Evolutionary conservation across 1,140 invertebrate genomes (phyloP), one percentile per base, ranked within the genome.

Genomic region (Meloidogyne floridensis): DNA sequence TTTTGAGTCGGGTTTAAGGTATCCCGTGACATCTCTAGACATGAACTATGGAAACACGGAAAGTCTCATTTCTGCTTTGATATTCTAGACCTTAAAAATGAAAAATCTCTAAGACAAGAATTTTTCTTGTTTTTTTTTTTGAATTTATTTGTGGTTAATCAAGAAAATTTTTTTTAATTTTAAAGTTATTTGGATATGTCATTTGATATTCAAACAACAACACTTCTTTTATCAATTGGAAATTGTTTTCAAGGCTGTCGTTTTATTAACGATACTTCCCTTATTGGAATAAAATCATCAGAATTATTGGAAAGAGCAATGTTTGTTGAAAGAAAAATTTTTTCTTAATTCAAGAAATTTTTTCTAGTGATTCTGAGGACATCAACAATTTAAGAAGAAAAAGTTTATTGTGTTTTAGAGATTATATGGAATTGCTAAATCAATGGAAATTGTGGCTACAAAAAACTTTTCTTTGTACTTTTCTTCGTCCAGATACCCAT

Each of bases 131-230:
- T 47, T 47, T 47, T 47, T 47, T 8, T 13, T 75, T 75, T 18
- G 15, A 20, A n/a, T 54, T 8, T 18, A 15, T 20, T 42, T 20
- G 15, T 32, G 9, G 4, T 47, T 47, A 9, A n/a, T 11, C 71
- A 18, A 43, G 20, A 77, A 65, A 83, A 11, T n/a, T 80, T 42
- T 13, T 54, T 83, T 76, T 9, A 32, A 32, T 32, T 32, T 32
- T 32, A 32, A 32, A 83, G 82, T 59, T 83, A 85, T 72, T 53
- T 85, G 7, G 86, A 80, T 18, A 73, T 72, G n/a, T 87, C 81
- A 54, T 85, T 72, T 42, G 84, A 85, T 56, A 75, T 85, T 56
- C 84, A 85, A 79, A 85, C 84, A 13, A 76, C 80, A 0, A 71
- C 84, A 0, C 53, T 85, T 51, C 51, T 85, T 2, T 72, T 85